phyloP scores from a whole-genome alignment of 2,888 invertebrate genomes.

The Melanostoma mellinum region DNA sequence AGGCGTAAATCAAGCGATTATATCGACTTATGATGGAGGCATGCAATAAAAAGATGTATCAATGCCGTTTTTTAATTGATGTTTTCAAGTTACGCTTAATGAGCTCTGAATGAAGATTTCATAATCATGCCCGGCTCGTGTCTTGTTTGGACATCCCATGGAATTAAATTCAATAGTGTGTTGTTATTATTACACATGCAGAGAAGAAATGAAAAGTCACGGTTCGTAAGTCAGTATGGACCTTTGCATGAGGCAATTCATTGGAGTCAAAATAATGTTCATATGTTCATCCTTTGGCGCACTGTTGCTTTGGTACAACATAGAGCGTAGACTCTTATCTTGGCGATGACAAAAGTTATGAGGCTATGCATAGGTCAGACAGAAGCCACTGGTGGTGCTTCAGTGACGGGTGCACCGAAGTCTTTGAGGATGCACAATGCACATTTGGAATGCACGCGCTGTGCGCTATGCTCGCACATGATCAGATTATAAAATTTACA shows the following conservation, averaged over 20 bases:
- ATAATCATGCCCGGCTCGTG: too few relatives aligned
- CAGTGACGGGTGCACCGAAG: background rate
- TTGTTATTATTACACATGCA: too few relatives aligned
- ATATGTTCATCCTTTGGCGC: conserved; percentile 33
- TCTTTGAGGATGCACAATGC: conserved; percentile 5
- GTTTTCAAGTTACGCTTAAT: conserved; percentile 40
- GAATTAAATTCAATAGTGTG: too few relatives aligned
- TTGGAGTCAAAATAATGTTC: background rate
- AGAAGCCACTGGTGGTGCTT: conserved; percentile 2
- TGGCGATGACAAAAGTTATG: conserved; percentile 6
- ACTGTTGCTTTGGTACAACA: background rate
- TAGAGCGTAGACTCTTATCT: conserved; percentile 3
- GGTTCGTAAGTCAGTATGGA: background rate
- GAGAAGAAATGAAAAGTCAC: background rate
- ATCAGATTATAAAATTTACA: conserved; percentile 26
- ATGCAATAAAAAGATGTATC: conserved; percentile 36
- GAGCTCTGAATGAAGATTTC: background rate
- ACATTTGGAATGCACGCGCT: conserved; percentile 15
- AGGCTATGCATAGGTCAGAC: conserved; percentile 29
- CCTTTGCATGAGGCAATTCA: conserved; percentile 22
- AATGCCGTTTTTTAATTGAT: conserved; percentile 39
- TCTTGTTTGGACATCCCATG: too few relatives aligned
- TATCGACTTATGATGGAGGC: conserved; percentile 11
- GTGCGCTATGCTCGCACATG: conserved; percentile 25
- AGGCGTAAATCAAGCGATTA: conserved; percentile 22